A percentile compares a stretch with the other conserved stretches of the same genome.
Conservation (phyloP, 2,113 vertebrate genomes). For the Trogon surrucura region DNA sequence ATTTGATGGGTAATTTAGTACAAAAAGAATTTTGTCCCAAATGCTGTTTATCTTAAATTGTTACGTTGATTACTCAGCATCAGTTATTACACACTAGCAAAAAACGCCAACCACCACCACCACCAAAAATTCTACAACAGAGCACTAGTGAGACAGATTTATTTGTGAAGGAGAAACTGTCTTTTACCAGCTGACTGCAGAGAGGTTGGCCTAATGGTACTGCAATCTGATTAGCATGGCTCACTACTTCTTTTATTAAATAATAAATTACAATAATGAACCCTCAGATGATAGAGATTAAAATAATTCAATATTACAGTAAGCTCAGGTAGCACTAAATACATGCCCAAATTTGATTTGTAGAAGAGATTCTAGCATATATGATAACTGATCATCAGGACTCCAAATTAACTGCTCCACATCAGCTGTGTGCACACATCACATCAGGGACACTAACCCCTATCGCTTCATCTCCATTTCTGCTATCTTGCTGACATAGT, state of each 20-base stretch:
- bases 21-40: neutral
- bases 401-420: neutral
- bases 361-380: neutral
- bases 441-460: neutral
- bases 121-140: neutral
- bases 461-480: neutral
- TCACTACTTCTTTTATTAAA: slow-evolving; percentile 22
- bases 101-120: neutral
- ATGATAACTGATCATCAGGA: neutral
- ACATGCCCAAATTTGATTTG: neutral
- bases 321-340: neutral
- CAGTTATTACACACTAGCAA: neutral
- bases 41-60: neutral
- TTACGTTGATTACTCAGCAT: neutral
- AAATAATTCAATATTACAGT: slow-evolving; percentile 21
- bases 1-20: neutral
- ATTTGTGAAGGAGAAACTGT: neutral
- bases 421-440: neutral
- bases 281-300: neutral
- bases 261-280: slow-evolving; percentile 31
- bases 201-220: neutral
- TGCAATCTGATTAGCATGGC: neutral
- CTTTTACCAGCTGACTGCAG: neutral
- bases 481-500: rapidly evolving
- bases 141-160: neutral